These are phyloP conservation scores for Polyergus mexicanus DNA, from an alignment of 1,140 invertebrate genomes.

Conservation along the genomic window DNA sequence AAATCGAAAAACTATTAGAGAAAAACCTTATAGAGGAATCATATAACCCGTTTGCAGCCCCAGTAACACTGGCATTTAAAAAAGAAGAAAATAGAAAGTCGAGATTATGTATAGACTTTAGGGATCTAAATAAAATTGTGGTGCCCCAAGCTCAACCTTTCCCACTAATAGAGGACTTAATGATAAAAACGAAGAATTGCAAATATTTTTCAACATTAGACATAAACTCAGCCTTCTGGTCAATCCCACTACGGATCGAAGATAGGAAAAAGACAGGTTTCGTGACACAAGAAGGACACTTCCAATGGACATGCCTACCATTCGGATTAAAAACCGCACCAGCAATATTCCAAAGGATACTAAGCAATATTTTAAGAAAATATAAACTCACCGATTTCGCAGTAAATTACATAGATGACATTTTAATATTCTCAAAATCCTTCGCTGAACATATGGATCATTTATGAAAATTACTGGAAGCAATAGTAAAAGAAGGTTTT, in stretches of 20 bases:
- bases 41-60: background rate
- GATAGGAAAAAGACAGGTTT: slow-evolving; percentile 12
- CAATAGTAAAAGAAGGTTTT: too few relatives aligned
- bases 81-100: too few relatives aligned
- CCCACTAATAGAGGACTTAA: background rate
- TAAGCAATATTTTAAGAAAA: too few relatives aligned
- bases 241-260: background rate
- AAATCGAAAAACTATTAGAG: slow-evolving; percentile 51
- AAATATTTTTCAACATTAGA: background rate
- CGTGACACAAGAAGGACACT: background rate
- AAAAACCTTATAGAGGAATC: background rate
- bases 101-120: too few relatives aligned
- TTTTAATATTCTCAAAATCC: too few relatives aligned
- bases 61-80: background rate
- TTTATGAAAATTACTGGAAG: too few relatives aligned
- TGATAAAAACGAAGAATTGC: background rate
- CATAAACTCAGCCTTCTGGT: background rate
- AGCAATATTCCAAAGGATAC: too few relatives aligned
- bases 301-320: background rate
- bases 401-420: too few relatives aligned
- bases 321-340: too few relatives aligned
- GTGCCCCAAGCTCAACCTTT: slow-evolving; percentile 13
- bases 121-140: slow-evolving; percentile 25
- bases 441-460: too few relatives aligned
- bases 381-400: too few relatives aligned